A percentile compares a stretch with the other conserved stretches of the same genome.
Conservation (phyloP, 2,797 vertebrate species). For the Otolemur crassicaudatus region DNA sequence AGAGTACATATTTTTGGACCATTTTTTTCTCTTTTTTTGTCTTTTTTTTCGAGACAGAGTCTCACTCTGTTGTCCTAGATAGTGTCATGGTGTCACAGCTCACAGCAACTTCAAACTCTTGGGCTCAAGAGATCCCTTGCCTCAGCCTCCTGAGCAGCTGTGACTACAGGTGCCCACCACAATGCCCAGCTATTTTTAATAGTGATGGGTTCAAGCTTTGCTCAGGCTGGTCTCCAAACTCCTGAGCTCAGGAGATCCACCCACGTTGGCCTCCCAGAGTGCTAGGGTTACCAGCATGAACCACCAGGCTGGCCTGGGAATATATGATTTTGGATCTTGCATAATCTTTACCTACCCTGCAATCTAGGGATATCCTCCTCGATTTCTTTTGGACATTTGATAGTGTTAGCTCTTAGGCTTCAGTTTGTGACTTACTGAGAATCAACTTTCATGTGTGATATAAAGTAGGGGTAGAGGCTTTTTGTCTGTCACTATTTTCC, state of each 20-base stretch:
- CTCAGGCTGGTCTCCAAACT: not conserved
- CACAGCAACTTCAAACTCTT: too few species aligned
- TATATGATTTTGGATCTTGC: not conserved
- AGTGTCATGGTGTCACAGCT: too few species aligned
- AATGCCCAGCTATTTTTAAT: too few species aligned
- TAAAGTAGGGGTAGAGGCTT: not conserved
- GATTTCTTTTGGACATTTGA: not conserved
- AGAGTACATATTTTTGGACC: not conserved
- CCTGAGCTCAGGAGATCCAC: not conserved
- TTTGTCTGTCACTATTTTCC: not conserved
- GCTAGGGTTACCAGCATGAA: not conserved
- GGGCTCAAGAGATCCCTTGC: too few species aligned
- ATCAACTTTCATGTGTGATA: not conserved
- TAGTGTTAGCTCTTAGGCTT: conserved; percentile 1
- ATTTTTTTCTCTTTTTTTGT: not conserved
- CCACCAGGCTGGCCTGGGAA: not conserved
- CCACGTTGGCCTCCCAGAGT: not conserved
- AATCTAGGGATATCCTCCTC: not conserved
- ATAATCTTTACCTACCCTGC: not conserved
- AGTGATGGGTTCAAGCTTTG: not conserved
- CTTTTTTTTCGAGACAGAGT: not conserved
- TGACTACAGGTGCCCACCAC: too few species aligned
- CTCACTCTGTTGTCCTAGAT: not conserved
- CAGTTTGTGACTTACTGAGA: not conserved
- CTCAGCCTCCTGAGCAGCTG: too few species aligned